These are phyloP conservation scores for Drosophila lacicola DNA, from an alignment of 2,888 invertebrate genomes.

Conservation along the genomic window DNA sequence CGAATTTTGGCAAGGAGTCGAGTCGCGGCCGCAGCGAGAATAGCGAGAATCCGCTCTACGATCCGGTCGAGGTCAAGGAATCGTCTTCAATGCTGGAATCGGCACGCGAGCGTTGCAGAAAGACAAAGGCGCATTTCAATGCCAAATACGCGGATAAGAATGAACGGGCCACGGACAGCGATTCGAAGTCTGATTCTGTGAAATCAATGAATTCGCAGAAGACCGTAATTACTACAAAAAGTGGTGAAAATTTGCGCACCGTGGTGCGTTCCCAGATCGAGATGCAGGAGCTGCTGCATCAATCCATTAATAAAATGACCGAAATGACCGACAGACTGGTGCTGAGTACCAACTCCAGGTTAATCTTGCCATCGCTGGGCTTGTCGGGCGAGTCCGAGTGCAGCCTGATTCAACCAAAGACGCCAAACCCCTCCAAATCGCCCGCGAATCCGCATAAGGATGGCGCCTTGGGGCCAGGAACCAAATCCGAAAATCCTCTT, in stretches of 20 bases:
- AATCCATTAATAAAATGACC: constrained; percentile 29
- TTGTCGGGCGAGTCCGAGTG: background rate
- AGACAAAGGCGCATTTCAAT: background rate
- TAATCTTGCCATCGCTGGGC: background rate
- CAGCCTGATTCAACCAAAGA: background rate
- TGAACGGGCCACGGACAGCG: constrained; percentile 14
- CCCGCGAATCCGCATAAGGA: background rate
- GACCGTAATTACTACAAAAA: constrained; percentile 64
- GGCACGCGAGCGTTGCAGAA: constrained; percentile 11
- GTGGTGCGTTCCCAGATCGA: constrained; percentile 67
- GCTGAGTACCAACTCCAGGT: background rate
- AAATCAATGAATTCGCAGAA: constrained; percentile 34
- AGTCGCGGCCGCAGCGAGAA: background rate
- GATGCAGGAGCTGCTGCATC: constrained; percentile 53
- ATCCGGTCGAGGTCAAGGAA: background rate
- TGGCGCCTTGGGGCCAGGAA: constrained; percentile 14
- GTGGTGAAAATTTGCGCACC: constrained; percentile 59
- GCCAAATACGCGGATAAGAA: constrained; percentile 4
- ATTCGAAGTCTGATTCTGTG: constrained; percentile 46
- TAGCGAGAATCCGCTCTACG: background rate
- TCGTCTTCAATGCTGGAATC: constrained; percentile 7
- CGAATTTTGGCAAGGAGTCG: constrained; percentile 2
- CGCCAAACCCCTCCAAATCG: background rate
- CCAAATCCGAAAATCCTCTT: too few relatives aligned
- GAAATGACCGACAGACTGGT: background rate